Conservation (phyloP, 2,797 vertebrate genomes). For the Spea hammondii region DNA sequence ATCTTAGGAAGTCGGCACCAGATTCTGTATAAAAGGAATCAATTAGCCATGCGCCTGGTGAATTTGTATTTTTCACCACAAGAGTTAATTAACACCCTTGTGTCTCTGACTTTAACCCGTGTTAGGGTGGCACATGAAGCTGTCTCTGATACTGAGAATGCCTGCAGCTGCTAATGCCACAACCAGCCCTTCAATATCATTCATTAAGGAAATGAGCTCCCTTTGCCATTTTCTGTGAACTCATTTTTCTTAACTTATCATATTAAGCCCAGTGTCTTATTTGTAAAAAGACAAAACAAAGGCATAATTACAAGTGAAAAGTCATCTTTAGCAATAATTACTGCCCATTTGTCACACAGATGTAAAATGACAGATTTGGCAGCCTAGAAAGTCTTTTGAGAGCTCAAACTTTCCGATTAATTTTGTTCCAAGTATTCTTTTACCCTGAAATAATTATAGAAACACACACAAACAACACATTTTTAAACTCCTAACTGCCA, state of each 20-base stretch:
- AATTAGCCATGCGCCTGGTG: too few species aligned
- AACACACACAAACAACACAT: too few species aligned
- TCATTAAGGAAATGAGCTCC: background rate
- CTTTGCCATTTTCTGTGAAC: background rate
- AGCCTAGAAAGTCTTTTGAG: background rate
- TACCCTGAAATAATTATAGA: too few species aligned
- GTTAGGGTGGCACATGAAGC: too few species aligned
- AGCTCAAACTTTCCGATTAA: background rate
- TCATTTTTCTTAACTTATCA: background rate
- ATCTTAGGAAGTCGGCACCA: too few species aligned
- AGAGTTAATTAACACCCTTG: too few species aligned
- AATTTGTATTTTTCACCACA: too few species aligned
- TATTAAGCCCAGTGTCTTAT: background rate
- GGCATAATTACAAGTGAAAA: constrained; percentile 2
- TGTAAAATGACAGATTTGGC: constrained; percentile 12
- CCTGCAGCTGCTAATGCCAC: background rate
- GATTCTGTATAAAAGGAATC: too few species aligned
- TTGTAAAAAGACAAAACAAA: background rate
- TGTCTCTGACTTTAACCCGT: too few species aligned
- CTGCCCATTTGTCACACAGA: constrained; percentile 8
- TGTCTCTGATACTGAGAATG: background rate
- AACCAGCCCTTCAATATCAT: background rate
- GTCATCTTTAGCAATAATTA: constrained; percentile 7
- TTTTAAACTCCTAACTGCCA: too few species aligned
- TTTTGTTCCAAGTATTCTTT: constrained; percentile 3